Evolutionary conservation across 2,797 vertebrate genomes (phyloP).

Genomic region (Lagocephalus sceleratus): DNA sequence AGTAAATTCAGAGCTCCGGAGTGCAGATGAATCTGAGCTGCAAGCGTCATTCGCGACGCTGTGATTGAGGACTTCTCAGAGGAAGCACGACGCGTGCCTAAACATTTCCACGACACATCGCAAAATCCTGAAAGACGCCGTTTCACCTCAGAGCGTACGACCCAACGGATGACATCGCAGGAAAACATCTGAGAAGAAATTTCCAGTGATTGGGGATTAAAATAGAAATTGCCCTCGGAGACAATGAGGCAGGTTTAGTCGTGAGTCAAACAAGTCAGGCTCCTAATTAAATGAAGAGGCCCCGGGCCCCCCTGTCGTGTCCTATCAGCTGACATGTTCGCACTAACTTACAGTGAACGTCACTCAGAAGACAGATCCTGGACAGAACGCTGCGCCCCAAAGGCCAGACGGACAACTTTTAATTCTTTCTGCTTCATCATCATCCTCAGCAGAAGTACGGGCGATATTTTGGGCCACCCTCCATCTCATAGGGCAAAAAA

Average conservation of each 20-base stretch:
- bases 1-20: too few species aligned
- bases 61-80: too few species aligned
- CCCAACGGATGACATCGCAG: too few species aligned
- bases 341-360: slow-evolving; percentile 30
- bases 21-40: too few species aligned
- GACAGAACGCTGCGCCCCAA: slow-evolving; percentile 24
- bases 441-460: slow-evolving; percentile 6
- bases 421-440: slow-evolving; percentile 19
- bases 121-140: too few species aligned
- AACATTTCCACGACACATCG: too few species aligned
- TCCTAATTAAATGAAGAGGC: slow-evolving; percentile 57
- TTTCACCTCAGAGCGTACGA: too few species aligned
- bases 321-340: slow-evolving; percentile 46
- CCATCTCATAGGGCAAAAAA: slow-evolving; percentile 51
- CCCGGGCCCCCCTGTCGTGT: slow-evolving; percentile 35
- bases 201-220: slow-evolving; percentile 21
- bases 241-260: slow-evolving; percentile 27
- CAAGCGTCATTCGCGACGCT: too few species aligned
- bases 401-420: slow-evolving; percentile 26
- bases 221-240: slow-evolving; percentile 25
- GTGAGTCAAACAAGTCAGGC: slow-evolving; percentile 32
- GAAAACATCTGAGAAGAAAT: neutral
- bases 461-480: slow-evolving; percentile 44
- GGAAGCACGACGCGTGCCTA: too few species aligned
- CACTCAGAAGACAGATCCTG: slow-evolving; percentile 46